A percentile compares a stretch with the other conserved stretches of the same genome.
phyloP scores from a whole-genome alignment of 2,888 invertebrate species.

The Trilocha varians region DNA sequence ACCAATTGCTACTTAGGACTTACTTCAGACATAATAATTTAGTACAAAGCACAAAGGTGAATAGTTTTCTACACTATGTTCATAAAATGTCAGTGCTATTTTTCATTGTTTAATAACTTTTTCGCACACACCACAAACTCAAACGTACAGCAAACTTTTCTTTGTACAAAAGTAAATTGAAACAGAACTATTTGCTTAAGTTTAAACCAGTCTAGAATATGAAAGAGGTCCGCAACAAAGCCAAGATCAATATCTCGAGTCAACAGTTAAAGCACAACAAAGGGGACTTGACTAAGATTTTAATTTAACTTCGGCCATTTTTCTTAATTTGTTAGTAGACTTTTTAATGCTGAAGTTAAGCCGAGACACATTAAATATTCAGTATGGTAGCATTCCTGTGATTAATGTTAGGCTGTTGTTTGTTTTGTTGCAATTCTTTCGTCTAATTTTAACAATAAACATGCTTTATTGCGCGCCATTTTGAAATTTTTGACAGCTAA shows the following conservation, averaged over 20 bases:
- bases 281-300: conserved; percentile 45
- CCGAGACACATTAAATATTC: conserved; percentile 1
- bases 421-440: background rate
- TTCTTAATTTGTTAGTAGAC: conserved; percentile 63
- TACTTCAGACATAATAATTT: too few relatives aligned
- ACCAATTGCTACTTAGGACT: too few relatives aligned
- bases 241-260: conserved; percentile 6
- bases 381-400: conserved; percentile 1
- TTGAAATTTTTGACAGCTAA: background rate
- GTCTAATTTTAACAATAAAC: background rate
- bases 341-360: conserved; percentile 24
- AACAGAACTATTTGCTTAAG: too few relatives aligned
- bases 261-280: conserved; percentile 35
- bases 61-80: too few relatives aligned
- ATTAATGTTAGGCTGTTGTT: background rate
- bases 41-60: too few relatives aligned
- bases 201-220: too few relatives aligned
- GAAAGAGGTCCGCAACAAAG: conserved; percentile 12
- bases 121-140: conserved; percentile 18
- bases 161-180: too few relatives aligned
- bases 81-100: too few relatives aligned
- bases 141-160: too few relatives aligned
- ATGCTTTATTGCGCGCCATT: background rate
- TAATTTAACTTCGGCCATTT: conserved; percentile 67
- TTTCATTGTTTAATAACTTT: conserved; percentile 9